Evolutionary conservation across 2,113 vertebrate genomes (phyloP), one percentile per base, ranked within the genome.

Genomic region (Chlorodrepanis virens): DNA sequence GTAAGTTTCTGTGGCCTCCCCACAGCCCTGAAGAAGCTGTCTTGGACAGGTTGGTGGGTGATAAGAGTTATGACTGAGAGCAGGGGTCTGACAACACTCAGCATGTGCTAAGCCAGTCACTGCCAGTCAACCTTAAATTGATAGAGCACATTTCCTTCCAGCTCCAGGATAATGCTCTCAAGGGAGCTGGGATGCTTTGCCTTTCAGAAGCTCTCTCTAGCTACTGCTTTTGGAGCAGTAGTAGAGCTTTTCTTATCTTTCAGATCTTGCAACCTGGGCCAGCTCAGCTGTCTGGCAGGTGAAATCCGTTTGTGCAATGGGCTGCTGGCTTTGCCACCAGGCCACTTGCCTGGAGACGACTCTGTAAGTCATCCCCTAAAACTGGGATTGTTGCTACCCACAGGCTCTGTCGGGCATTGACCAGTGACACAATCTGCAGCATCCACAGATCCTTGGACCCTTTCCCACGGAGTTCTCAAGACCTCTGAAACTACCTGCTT

Each of bases 321-420:
- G 44, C 44, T 61, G 12, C 31, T 75, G 49, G 40, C 67, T 79
- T 35, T 84, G 54, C 25, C 54, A 27, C 25, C 25, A 20, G 19
- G 22, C 18, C 57, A 12, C 25, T 49, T 70, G 11, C 12, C 28
- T 23, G 14, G 33, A 53, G 29, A 15, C 25, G 12, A 28, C 14
- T 49, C 7, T 53, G 47, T 52, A 75, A 79, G n/a, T 57, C 57
- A 79, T 13, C 5, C 27, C 10, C 44, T 44, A 12, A 39, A 50
- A 14, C 0, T 61, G 52, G 50, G 12, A 7, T 1, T 2, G 20
- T 24, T 64, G n/a, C 74, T 87, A 53, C 16, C 33, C 29, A 33
- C 1, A 3, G 19, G 6, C 27, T 60, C 1, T 5, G 33, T 29
- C 31, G 56, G 40, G 16, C 1, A 0, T 21, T 74, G 71, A 61